These are phyloP conservation scores for Zingel zingel DNA, from an alignment of 2,113 vertebrate genomes.

Conservation along the genomic window DNA sequence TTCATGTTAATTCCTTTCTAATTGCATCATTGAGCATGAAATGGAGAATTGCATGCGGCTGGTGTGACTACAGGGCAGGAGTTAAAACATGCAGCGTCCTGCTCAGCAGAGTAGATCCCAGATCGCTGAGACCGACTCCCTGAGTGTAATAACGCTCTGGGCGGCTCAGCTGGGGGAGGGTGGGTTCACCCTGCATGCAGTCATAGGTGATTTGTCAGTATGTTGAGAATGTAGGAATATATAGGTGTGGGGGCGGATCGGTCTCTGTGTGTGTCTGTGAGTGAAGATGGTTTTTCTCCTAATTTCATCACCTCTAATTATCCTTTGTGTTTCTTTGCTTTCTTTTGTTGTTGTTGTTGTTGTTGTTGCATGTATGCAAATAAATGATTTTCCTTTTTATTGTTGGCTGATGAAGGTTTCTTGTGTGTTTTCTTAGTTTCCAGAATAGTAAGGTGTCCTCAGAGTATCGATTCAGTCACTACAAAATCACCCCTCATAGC, in stretches of 20 bases:
- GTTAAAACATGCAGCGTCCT: conserved; percentile 53
- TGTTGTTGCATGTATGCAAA: conserved; percentile 43
- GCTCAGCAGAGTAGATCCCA: conserved; percentile 52
- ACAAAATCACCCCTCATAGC: not conserved
- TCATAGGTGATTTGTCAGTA: conserved; percentile 71
- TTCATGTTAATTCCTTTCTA: conserved; percentile 72
- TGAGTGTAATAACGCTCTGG: conserved; percentile 63
- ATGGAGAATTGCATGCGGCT: conserved; percentile 47
- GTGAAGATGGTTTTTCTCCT: conserved; percentile 52
- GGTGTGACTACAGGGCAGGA: conserved; percentile 49
- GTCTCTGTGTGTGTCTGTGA: conserved; percentile 29
- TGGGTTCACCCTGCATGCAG: conserved; percentile 46
- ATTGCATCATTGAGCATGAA: conserved; percentile 70
- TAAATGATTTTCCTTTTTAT: conserved; percentile 48
- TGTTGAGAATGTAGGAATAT: conserved; percentile 46
- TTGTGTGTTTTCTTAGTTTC: conserved; percentile 25
- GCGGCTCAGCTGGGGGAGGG: conserved; percentile 14
- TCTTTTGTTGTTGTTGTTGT: not conserved
- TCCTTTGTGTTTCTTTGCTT: conserved; percentile 2
- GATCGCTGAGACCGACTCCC: conserved; percentile 39
- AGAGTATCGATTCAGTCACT: not conserved
- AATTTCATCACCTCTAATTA: conserved; percentile 63
- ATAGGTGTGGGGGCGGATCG: conserved; percentile 51
- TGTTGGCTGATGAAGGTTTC: conserved; percentile 33
- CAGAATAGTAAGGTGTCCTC: conserved; percentile 1